phyloP scores from a whole-genome alignment of 2,888 invertebrate species.

The Zhuqinia jingwanae region DNA sequence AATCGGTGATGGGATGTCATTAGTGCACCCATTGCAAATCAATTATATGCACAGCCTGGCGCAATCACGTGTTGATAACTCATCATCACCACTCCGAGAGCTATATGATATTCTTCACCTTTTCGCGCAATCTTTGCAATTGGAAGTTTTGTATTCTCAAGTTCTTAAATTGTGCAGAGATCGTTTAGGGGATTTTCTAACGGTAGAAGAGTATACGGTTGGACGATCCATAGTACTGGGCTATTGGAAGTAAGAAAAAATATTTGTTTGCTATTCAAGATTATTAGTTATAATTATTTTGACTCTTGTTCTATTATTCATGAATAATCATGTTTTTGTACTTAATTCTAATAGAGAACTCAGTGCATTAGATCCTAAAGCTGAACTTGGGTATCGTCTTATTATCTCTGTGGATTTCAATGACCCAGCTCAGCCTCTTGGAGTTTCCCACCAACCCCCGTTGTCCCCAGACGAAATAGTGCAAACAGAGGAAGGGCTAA shows the following conservation, averaged over 20 bases:
- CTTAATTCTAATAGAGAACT: constrained; percentile 82
- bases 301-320: not conserved
- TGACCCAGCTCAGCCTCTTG: constrained; percentile 88
- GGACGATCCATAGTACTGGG: constrained; percentile 95
- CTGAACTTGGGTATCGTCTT: constrained; percentile 93
- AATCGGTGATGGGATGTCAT: constrained; percentile 97
- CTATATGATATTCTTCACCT: constrained; percentile 92
- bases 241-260: constrained; percentile 91
- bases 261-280: not conserved
- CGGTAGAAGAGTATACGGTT: constrained; percentile 94
- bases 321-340: not conserved
- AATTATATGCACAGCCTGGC: constrained; percentile 96
- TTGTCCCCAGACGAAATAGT: constrained; percentile 81
- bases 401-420: constrained; percentile 93
- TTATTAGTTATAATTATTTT: not conserved
- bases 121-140: constrained; percentile 96
- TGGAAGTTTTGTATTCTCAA: constrained; percentile 94
- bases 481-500: constrained; percentile 81
- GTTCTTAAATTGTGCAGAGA: constrained; percentile 93
- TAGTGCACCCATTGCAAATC: constrained; percentile 96
- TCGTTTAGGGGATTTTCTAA: constrained; percentile 92
- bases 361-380: constrained; percentile 85
- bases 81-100: constrained; percentile 89
- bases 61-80: constrained; percentile 93
- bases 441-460: constrained; percentile 82